A percentile compares a stretch with the other conserved stretches of the same genome.
phyloP scores from a whole-genome alignment of 30 jellyfish, hydroid and myxozoan genomes.

The Kudoa iwatai region DNA sequence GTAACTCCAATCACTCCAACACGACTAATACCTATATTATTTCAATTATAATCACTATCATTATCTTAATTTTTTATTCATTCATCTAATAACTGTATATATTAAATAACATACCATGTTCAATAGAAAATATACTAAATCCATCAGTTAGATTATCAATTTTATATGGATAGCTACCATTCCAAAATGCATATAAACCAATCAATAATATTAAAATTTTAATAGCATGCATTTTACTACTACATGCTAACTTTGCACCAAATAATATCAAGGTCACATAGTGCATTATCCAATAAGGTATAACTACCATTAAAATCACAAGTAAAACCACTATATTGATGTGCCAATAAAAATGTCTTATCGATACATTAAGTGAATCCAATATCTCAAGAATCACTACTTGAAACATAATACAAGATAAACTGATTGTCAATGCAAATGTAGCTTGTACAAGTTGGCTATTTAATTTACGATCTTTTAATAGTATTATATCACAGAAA shows the following conservation, averaged over 20 bases:
- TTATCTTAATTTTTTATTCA: too few relatives aligned
- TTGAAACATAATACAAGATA: slow-evolving; percentile 73
- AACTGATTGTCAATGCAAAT: slow-evolving; percentile 25
- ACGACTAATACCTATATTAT: slow-evolving; percentile 84
- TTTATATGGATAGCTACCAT: slow-evolving; percentile 53
- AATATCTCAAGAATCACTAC: slow-evolving; percentile 33
- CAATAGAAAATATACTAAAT: slow-evolving; percentile 59
- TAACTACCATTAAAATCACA: slow-evolving; percentile 15
- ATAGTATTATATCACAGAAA: too few relatives aligned
- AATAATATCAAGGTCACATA: slow-evolving; percentile 14
- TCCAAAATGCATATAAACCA: slow-evolving; percentile 47
- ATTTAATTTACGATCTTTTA: too few relatives aligned
- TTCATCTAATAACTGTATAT: too few relatives aligned
- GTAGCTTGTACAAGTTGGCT: slow-evolving; percentile 37
- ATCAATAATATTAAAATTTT: slow-evolving; percentile 23
- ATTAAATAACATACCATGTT: too few relatives aligned
- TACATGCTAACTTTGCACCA: slow-evolving; percentile 10
- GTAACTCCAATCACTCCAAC: slow-evolving; percentile 92
- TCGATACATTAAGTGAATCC: slow-evolving; percentile 16
- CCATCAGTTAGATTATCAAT: slow-evolving; percentile 34
- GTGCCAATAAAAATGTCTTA: slow-evolving; percentile 53
- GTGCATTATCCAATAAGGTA: slow-evolving; percentile 41
- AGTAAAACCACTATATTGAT: slow-evolving; percentile 21
- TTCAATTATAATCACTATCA: too few relatives aligned
- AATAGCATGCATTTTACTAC: slow-evolving; percentile 6